A percentile compares a stretch with the other conserved stretches of the same genome.
These are phyloP conservation scores for Drosophila ananassae DNA, from an alignment of 1,140 invertebrate species.

Conservation along the genomic window DNA sequence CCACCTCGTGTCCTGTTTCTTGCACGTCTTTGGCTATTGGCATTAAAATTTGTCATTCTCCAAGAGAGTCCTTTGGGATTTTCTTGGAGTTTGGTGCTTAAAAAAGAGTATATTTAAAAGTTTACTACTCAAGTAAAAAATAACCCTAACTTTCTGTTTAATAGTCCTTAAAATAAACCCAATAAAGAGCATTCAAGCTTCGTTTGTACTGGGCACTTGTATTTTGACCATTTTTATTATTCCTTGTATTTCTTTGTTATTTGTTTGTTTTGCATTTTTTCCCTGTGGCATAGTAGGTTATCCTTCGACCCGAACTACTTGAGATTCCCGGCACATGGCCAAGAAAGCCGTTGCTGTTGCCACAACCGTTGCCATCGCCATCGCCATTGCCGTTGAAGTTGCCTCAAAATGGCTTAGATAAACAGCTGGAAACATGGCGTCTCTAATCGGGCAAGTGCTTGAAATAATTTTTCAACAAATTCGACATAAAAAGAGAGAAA, in stretches of 20 bases:
- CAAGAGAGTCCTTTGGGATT: slow-evolving; percentile 5
- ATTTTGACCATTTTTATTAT: slow-evolving; percentile 8
- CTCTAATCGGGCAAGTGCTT: slow-evolving; percentile 75
- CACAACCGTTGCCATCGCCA: slow-evolving; percentile 36
- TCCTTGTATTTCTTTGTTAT: slow-evolving; percentile 14
- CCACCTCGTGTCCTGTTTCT: slow-evolving; percentile 11
- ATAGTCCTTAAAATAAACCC: not conserved
- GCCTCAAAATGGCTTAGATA: slow-evolving; percentile 62
- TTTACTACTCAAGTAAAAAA: not conserved
- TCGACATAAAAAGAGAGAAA: slow-evolving; percentile 49
- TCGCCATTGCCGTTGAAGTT: slow-evolving; percentile 15
- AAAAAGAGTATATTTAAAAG: slow-evolving; percentile 1
- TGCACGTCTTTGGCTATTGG: slow-evolving; percentile 71
- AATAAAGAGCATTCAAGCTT: slow-evolving; percentile 24
- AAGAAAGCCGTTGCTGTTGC: not conserved
- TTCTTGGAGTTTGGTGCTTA: not conserved
- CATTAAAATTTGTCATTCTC: slow-evolving; percentile 80
- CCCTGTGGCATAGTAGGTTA: slow-evolving; percentile 27
- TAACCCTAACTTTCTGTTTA: not conserved
- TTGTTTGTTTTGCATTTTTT: slow-evolving; percentile 76
- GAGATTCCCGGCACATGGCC: slow-evolving; percentile 67
- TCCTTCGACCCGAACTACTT: slow-evolving; percentile 55
- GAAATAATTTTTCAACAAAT: slow-evolving; percentile 70
- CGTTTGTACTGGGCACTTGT: not conserved
- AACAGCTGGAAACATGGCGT: slow-evolving; percentile 59